Conservation (phyloP, 2,113 vertebrate genomes). For the Progne subis region DNA sequence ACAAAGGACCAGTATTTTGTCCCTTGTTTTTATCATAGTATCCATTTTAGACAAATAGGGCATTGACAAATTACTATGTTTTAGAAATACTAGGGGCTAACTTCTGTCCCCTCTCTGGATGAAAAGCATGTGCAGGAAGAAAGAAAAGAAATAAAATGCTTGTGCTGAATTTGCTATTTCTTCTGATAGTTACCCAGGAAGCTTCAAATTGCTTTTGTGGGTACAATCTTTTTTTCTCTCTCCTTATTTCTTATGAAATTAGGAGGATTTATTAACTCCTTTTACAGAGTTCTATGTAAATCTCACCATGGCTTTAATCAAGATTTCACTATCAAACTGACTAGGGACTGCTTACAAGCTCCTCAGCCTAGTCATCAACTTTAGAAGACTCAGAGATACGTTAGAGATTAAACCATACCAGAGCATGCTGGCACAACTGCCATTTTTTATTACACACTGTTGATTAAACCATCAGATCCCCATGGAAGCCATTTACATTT, state of each 20-base stretch:
- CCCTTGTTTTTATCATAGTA: constrained; percentile 29
- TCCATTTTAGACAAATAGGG: background rate
- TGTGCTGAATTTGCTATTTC: background rate
- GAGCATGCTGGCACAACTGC: background rate
- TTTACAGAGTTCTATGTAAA: background rate
- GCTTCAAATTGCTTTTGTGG: background rate
- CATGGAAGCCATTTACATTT: background rate
- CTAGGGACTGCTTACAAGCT: background rate
- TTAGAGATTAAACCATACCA: background rate
- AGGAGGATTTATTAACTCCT: background rate
- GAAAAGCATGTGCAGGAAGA: background rate
- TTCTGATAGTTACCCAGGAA: background rate
- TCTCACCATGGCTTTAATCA: background rate
- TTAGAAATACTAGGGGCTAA: background rate
- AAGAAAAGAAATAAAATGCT: background rate
- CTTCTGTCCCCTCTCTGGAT: background rate
- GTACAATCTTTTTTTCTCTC: background rate
- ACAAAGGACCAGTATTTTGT: background rate
- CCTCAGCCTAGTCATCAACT: background rate
- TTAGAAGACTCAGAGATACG: background rate
- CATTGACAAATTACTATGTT: constrained; percentile 18
- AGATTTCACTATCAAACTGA: background rate
- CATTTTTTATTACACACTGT: background rate
- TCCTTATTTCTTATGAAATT: background rate
- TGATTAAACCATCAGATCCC: background rate